Percentiles rank a stretch among this genome's conserved stretches.
Conservation (phyloP, 2,888 invertebrate genomes). For the Parthenolecanium corni region DNA sequence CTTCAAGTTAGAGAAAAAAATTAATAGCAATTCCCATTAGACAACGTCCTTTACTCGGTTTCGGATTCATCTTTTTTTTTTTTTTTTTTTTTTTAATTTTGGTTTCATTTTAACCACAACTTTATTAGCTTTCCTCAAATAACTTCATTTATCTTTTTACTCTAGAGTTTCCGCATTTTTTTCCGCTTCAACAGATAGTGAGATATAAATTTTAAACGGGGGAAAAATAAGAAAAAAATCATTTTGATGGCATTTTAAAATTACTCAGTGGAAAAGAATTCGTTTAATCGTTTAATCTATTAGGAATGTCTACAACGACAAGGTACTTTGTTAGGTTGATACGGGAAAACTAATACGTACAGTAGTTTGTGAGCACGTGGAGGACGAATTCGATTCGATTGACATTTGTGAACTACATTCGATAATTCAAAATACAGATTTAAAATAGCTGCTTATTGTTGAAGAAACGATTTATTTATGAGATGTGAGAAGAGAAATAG, state of each 20-base stretch:
- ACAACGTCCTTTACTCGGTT: constrained; percentile 1
- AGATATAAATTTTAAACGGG: neutral
- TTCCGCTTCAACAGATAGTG: neutral
- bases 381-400: too few relatives aligned
- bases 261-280: neutral
- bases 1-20: constrained; percentile 2
- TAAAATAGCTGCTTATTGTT: too few relatives aligned
- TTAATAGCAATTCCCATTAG: constrained; percentile 19
- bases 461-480: too few relatives aligned
- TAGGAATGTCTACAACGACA: too few relatives aligned
- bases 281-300: neutral
- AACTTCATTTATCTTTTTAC: constrained; percentile 19
- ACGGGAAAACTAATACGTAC: too few relatives aligned
- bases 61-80: too few relatives aligned
- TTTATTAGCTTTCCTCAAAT: constrained; percentile 6
- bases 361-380: too few relatives aligned
- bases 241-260: neutral
- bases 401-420: too few relatives aligned
- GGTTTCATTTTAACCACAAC: constrained; percentile 13
- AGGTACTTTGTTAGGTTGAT: too few relatives aligned
- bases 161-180: constrained; percentile 1
- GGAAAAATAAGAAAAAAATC: neutral
- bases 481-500: too few relatives aligned
- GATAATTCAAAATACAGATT: too few relatives aligned
- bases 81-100: too few relatives aligned